phyloP scores from a whole-genome alignment of 1,140 invertebrate genomes.

The Zeugodacus cucurbitae region DNA sequence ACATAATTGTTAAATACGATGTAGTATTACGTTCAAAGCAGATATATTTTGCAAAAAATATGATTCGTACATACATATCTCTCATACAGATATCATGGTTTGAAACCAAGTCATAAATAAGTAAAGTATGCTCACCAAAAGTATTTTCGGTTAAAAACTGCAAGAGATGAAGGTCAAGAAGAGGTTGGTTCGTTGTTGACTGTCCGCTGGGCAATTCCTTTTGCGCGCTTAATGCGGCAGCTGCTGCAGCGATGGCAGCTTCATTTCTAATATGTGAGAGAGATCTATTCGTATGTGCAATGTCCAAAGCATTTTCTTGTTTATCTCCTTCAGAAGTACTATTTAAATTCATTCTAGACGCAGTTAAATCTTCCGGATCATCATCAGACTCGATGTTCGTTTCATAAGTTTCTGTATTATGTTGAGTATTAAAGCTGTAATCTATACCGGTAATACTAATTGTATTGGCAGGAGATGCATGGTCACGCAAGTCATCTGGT shows the following conservation, averaged over 20 bases:
- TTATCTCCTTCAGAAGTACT: constrained; percentile 49
- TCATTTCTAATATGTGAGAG: constrained; percentile 67
- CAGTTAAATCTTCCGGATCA: constrained; percentile 83
- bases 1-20: too few species aligned
- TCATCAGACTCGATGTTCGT: constrained; percentile 64
- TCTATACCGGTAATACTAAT: constrained; percentile 79
- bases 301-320: constrained; percentile 66
- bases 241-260: constrained; percentile 66
- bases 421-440: constrained; percentile 53
- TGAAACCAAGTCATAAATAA: too few species aligned
- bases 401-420: constrained; percentile 74
- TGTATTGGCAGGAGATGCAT: constrained; percentile 82
- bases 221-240: constrained; percentile 70
- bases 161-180: constrained; percentile 85
- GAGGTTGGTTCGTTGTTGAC: constrained; percentile 74
- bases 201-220: constrained; percentile 60
- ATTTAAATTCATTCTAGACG: constrained; percentile 65
- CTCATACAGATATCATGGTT: too few species aligned
- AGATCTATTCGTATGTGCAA: constrained; percentile 71
- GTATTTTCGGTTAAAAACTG: constrained; percentile 86
- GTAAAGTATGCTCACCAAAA: constrained; percentile 67
- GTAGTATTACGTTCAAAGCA: too few species aligned
- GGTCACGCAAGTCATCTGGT: constrained; percentile 80
- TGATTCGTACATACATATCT: too few species aligned
- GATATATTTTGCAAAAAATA: too few species aligned